A percentile compares a stretch with the other conserved stretches of the same genome.
Evolutionary conservation across 2,888 invertebrate genomes (phyloP).

Genomic region (Augiades crinisus): DNA sequence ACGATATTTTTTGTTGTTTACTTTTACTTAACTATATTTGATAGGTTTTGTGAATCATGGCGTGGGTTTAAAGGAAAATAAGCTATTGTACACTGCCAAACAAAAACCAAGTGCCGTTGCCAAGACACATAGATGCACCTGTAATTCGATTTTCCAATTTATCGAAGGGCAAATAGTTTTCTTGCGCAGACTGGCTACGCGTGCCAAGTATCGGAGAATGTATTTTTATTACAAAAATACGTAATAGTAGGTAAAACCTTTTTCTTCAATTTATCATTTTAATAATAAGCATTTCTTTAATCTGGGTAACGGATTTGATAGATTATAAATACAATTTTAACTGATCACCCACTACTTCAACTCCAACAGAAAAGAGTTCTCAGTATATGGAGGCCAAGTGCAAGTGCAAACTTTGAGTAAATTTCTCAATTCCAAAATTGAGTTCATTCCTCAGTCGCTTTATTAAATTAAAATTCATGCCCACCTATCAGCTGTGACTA

Average conservation of each 20-base stretch:
- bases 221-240: too few relatives aligned
- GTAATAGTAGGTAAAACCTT: too few relatives aligned
- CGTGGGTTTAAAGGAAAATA: too few relatives aligned
- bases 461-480: constrained; percentile 48
- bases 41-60: too few relatives aligned
- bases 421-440: too few relatives aligned
- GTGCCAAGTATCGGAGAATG: constrained; percentile 13
- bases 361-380: too few relatives aligned
- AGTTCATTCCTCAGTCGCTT: constrained; percentile 15
- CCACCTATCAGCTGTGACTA: constrained; percentile 53
- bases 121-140: constrained; percentile 18
- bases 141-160: constrained; percentile 22
- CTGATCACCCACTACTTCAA: neutral
- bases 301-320: too few relatives aligned
- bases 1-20: too few relatives aligned
- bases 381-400: constrained; percentile 6
- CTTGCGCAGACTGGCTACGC: neutral
- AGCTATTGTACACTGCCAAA: constrained; percentile 7
- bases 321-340: too few relatives aligned
- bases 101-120: constrained; percentile 11
- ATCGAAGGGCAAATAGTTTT: constrained; percentile 6
- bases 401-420: constrained; percentile 9
- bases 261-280: too few relatives aligned
- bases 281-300: too few relatives aligned
- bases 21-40: too few relatives aligned